These are phyloP conservation scores for Macquaria ambigua DNA, from an alignment of 2,113 vertebrate species.

Conservation along the genomic window DNA sequence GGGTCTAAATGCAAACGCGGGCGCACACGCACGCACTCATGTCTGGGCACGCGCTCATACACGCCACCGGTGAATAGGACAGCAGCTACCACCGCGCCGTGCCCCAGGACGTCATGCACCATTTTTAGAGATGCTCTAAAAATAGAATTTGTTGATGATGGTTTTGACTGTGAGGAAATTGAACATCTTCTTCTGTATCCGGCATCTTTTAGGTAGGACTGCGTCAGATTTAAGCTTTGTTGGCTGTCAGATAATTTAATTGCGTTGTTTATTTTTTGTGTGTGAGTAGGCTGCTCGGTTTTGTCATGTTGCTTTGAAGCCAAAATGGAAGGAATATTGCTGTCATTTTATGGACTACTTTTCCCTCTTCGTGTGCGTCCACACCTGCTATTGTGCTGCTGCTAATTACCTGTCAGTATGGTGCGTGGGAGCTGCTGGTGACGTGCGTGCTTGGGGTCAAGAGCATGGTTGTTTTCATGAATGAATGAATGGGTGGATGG, in stretches of 20 bases:
- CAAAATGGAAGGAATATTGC: slow-evolving; percentile 33
- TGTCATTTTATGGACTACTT: too few relatives aligned
- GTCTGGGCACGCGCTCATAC: slow-evolving; percentile 44
- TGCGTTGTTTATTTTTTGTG: neutral
- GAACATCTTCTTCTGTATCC: neutral
- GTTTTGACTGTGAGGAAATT: slow-evolving; percentile 34
- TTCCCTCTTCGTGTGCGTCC: neutral
- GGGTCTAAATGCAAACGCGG: neutral
- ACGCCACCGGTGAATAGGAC: slow-evolving; percentile 63
- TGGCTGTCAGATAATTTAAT: neutral
- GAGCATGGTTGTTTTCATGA: slow-evolving; percentile 44
- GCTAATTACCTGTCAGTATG: slow-evolving; percentile 53
- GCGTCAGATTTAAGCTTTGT: neutral
- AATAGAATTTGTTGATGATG: slow-evolving; percentile 75
- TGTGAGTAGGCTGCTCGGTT: neutral
- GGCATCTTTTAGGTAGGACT: slow-evolving; percentile 49
- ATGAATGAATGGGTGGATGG: slow-evolving; percentile 27
- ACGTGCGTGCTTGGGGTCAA: slow-evolving; percentile 45
- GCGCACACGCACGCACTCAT: neutral
- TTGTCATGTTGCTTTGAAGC: slow-evolving; percentile 13
- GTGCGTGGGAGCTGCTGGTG: slow-evolving; percentile 49
- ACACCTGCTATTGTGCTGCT: slow-evolving; percentile 40
- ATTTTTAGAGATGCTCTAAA: slow-evolving; percentile 80
- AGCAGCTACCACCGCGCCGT: slow-evolving; percentile 55
- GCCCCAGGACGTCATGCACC: slow-evolving; percentile 79